These are phyloP conservation scores for Neosilurus hyrtlii DNA, from an alignment of 2,797 vertebrate species.

Conservation along the genomic window DNA sequence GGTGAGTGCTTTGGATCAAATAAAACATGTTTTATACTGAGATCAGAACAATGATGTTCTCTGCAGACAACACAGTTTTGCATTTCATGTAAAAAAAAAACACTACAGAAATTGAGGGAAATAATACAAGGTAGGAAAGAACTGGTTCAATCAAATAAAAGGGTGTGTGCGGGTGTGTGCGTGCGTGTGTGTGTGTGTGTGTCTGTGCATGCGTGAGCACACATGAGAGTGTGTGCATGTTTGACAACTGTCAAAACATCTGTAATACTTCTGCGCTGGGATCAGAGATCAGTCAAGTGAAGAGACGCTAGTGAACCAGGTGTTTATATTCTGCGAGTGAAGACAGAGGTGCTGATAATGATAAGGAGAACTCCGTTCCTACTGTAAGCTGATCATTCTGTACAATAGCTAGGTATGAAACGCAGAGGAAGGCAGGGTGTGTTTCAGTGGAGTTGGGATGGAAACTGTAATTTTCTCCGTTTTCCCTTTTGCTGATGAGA, in stretches of 20 bases:
- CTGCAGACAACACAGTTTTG: background rate
- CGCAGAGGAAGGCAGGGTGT: background rate
- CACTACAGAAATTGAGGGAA: background rate
- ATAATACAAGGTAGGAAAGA: background rate
- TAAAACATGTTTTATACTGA: background rate
- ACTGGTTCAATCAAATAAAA: background rate
- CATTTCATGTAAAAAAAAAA: background rate
- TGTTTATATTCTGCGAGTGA: too few relatives aligned
- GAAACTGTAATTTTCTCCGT: background rate
- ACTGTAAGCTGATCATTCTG: background rate
- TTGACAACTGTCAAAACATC: background rate
- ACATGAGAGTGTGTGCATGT: too few relatives aligned
- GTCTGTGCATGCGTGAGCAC: background rate
- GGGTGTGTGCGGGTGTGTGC: background rate
- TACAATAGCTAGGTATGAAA: background rate
- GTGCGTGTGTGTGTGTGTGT: background rate
- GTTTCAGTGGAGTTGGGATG: background rate
- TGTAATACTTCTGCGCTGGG: background rate
- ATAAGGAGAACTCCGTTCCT: background rate
- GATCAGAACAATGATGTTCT: background rate
- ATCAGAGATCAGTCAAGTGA: background rate
- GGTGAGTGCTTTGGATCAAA: background rate
- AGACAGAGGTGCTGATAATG: background rate
- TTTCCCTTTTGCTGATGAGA: background rate
- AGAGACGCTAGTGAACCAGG: too few relatives aligned